Conservation (phyloP, 1,140 invertebrate species). For the Chironomus striatipennis region DNA sequence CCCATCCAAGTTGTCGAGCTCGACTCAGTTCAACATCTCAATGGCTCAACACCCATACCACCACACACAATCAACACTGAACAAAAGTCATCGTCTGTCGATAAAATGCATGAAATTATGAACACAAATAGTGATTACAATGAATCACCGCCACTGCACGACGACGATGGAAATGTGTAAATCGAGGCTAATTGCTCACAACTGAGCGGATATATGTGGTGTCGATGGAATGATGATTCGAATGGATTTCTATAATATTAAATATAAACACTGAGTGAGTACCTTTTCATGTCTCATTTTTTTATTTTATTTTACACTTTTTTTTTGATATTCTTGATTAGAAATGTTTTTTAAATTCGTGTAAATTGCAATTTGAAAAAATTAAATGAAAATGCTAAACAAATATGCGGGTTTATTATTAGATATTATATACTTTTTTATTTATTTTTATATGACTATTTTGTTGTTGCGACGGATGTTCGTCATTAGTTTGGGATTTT, state of each 20-base stretch:
- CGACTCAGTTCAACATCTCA: not conserved
- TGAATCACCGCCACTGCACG: not conserved
- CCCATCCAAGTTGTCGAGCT: not conserved
- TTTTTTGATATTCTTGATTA: too few species aligned
- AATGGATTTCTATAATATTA: not conserved
- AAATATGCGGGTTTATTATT: too few species aligned
- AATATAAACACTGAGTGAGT: not conserved
- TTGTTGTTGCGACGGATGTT: too few species aligned
- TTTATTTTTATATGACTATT: too few species aligned
- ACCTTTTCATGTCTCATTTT: too few species aligned
- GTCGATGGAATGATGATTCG: not conserved
- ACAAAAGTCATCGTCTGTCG: not conserved
- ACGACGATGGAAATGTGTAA: not conserved
- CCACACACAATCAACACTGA: not conserved
- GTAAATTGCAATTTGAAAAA: too few species aligned
- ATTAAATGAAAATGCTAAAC: too few species aligned
- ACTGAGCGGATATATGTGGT: not conserved
- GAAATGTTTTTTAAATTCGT: too few species aligned
- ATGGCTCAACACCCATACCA: not conserved
- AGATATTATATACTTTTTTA: too few species aligned
- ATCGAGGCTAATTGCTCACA: constrained; percentile 6
- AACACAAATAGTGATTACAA: not conserved
- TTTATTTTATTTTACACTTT: too few species aligned
- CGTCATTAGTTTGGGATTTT: too few species aligned
- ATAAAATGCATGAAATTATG: constrained; percentile 18